Percentiles rank a stretch among this genome's conserved stretches.
phyloP scores from a whole-genome alignment of 2,113 vertebrate genomes.

The Ancistrus triradiatus region DNA sequence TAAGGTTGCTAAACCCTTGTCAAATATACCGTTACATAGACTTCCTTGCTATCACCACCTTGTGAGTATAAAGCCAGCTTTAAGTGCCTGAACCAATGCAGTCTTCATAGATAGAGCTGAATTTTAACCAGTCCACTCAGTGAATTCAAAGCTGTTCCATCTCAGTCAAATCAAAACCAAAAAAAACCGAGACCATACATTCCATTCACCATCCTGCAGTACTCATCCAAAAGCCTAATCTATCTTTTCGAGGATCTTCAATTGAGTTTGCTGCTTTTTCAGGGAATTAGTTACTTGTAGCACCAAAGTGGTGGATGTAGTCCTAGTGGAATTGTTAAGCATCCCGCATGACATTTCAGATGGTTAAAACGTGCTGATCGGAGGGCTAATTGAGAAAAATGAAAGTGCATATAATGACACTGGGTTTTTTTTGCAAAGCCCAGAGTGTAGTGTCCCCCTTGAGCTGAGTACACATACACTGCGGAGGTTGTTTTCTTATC shows the following conservation, averaged over 20 bases:
- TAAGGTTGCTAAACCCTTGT: not conserved
- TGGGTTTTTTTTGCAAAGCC: slow-evolving; percentile 16
- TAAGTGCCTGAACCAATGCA: slow-evolving; percentile 4
- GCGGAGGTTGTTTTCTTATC: slow-evolving; percentile 18
- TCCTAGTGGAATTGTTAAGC: slow-evolving; percentile 35
- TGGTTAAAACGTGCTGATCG: slow-evolving; percentile 24
- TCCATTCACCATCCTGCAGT: not conserved
- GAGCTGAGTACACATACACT: slow-evolving; percentile 9
- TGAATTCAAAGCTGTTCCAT: slow-evolving; percentile 33
- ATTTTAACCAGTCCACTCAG: slow-evolving; percentile 16
- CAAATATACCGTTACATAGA: not conserved
- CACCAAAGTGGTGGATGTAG: slow-evolving; percentile 11
- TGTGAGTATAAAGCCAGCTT: slow-evolving; percentile 12
- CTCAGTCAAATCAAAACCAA: slow-evolving; percentile 27
- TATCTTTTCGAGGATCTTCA: slow-evolving; percentile 23
- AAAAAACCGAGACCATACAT: slow-evolving; percentile 16
- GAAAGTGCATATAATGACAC: slow-evolving; percentile 35
- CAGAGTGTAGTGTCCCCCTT: not conserved
- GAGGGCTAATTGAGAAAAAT: slow-evolving; percentile 39
- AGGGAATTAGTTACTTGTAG: slow-evolving; percentile 37
- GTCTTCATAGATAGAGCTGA: slow-evolving; percentile 14
- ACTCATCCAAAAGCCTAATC: slow-evolving; percentile 23
- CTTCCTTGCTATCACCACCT: not conserved
- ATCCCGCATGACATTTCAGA: slow-evolving; percentile 34
- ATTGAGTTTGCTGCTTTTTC: slow-evolving; percentile 24